A percentile compares a stretch with the other conserved stretches of the same genome.
Evolutionary conservation across 2,797 vertebrate species (phyloP).

Genomic region (Pangasius larnaudii): DNA sequence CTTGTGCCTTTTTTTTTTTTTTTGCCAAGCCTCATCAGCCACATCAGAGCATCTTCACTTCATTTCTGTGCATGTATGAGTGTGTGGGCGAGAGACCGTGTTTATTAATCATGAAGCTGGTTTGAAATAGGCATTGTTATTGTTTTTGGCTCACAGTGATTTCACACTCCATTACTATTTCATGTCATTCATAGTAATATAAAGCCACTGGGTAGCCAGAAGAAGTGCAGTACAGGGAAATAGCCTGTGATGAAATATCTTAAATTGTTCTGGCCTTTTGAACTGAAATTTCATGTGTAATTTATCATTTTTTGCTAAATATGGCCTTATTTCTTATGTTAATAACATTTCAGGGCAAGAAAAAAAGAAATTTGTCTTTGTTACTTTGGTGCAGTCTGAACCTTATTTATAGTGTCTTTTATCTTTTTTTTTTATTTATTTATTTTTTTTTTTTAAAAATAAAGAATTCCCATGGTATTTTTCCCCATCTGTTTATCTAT

Average conservation of each 20-base stretch:
- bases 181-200: conserved; percentile 37
- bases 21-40: conserved; percentile 23
- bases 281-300: not conserved
- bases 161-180: conserved; percentile 47
- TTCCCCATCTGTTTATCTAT: not conserved
- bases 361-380: not conserved
- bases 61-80: conserved; percentile 5
- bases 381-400: too few species aligned
- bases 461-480: not conserved
- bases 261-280: conserved; percentile 8
- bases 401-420: not conserved
- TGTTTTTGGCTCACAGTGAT: conserved; percentile 44
- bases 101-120: conserved; percentile 47
- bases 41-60: conserved; percentile 9
- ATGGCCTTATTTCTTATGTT: not conserved
- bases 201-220: conserved; percentile 7
- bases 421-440: not conserved
- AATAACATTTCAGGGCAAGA: not conserved
- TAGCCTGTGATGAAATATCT: conserved; percentile 2
- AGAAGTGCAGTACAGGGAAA: conserved; percentile 3
- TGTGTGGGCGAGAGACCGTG: not conserved
- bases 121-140: conserved; percentile 34
- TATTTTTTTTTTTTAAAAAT: not conserved
- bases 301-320: not conserved
- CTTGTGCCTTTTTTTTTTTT: not conserved